Percentiles rank a stretch among this genome's conserved stretches.
Conservation (phyloP, 2,113 vertebrate species). For the Leptodactylus fuscus region DNA sequence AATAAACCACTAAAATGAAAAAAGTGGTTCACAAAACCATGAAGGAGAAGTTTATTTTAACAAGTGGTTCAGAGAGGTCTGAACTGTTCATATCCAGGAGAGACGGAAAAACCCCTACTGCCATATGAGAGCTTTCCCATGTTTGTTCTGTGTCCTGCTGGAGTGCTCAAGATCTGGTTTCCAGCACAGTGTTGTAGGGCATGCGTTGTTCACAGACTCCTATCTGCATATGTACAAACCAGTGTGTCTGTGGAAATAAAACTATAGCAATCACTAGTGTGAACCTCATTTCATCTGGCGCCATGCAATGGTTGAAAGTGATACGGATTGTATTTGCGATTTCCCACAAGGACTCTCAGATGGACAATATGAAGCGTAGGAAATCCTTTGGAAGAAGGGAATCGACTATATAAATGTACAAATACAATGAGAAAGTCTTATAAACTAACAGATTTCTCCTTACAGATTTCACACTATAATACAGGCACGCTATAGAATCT, state of each 20-base stretch:
- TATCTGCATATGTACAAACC: not conserved
- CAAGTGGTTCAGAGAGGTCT: constrained; percentile 28
- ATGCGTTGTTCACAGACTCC: constrained; percentile 25
- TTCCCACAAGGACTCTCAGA: not conserved
- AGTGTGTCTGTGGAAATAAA: not conserved
- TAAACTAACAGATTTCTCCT: not conserved
- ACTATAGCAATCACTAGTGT: constrained; percentile 21
- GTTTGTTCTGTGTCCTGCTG: constrained; percentile 31
- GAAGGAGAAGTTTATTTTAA: constrained; percentile 53
- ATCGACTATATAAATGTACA: not conserved
- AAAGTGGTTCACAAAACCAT: constrained; percentile 57
- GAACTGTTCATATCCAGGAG: constrained; percentile 42
- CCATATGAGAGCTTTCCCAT: constrained; percentile 26
- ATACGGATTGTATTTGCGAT: not conserved
- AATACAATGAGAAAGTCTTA: not conserved
- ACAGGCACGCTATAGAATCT: too few relatives aligned
- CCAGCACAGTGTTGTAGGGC: constrained; percentile 17
- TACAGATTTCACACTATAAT: too few relatives aligned
- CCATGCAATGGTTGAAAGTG: not conserved
- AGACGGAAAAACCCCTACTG: constrained; percentile 1
- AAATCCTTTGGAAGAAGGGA: not conserved
- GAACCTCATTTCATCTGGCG: not conserved
- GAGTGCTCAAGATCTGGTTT: not conserved
- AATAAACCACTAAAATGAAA: constrained; percentile 43
- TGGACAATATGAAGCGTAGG: not conserved